Base-by-base conservation (phyloP, 2,888 invertebrate genomes). In the Drosophila mimica region DNA sequence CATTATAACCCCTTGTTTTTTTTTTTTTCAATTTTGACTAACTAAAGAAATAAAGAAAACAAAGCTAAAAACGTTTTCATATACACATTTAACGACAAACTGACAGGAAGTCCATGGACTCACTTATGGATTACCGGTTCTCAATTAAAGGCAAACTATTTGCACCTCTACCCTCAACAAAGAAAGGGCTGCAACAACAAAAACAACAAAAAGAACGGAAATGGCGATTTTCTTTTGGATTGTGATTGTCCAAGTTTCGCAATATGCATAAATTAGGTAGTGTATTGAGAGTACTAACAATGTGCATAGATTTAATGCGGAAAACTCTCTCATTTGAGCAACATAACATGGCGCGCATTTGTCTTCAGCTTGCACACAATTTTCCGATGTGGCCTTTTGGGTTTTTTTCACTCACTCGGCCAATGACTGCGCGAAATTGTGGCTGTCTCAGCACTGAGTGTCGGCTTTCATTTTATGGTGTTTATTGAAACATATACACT, bases 361-460 rank as follows among this genome's bases (percentile, higher is more conserved):
- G 30, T 25, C 28, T 36, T 54, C 67, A 62, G 60, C 61, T 73
- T 70, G 66, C 57, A 53, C 36, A 48, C n/a, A 56, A 59, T 73
- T 79, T 73, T 68, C 71, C 60, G 81, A 80, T 85, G 90, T 85
- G 85, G 85, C 85, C 88, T 79, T 89, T 74, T 60, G 30, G 30
- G 38, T 30, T 61, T 68, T 61, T 76, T 71, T 70, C 76, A 71
- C 49, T 53, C 59, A n/a, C 36, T 74, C 69, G 74, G 80, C 74
- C 83, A 82, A 91, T 91, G 91, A 91, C 91, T 84, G 81, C 82
- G 91, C 91, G 89, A 90, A 89, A 79, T 90, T 91, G 90, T 87
- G 88, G 88, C 81, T 79, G 74, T 64, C 78, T 71, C 77, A 74
- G 63, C 74, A 77, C 67, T 51, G 72, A 51, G 40, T 79, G 90